Conservation (phyloP, 2,888 invertebrate genomes). For the Eupithecia tripunctaria region DNA sequence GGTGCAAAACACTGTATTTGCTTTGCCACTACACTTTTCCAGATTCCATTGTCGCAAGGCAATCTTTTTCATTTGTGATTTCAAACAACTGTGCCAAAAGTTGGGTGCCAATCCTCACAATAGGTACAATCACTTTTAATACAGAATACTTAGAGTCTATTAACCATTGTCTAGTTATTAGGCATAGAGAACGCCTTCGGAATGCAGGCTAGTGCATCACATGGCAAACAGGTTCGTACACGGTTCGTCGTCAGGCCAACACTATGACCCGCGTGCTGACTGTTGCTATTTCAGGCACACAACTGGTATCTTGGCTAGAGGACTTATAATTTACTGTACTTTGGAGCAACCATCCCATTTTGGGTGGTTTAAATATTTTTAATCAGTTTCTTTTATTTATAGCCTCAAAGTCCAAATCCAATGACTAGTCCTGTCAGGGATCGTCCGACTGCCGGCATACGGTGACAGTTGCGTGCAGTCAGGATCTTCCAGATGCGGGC, state of each 20-base stretch:
- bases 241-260: slow-evolving; percentile 67
- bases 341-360: no score
- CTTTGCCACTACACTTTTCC: background rate
- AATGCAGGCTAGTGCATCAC: slow-evolving; percentile 72
- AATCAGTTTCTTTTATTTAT: no score
- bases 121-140: background rate
- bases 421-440: no score
- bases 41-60: background rate
- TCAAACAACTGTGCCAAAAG: slow-evolving; percentile 3
- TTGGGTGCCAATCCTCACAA: slow-evolving; percentile 19
- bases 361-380: no score
- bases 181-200: slow-evolving; percentile 47
- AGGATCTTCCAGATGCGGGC: no score
- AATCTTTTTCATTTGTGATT: background rate
- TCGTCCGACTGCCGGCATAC: no score
- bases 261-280: slow-evolving; percentile 66
- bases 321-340: background rate
- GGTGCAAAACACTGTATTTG: background rate
- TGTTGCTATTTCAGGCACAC: background rate
- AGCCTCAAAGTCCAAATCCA: no score
- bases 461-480: no score
- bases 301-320: background rate
- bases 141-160: background rate
- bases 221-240: slow-evolving; percentile 62
- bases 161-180: background rate